These are phyloP conservation scores for Merodon equestris DNA, from an alignment of 2,888 invertebrate species.

Conservation along the genomic window DNA sequence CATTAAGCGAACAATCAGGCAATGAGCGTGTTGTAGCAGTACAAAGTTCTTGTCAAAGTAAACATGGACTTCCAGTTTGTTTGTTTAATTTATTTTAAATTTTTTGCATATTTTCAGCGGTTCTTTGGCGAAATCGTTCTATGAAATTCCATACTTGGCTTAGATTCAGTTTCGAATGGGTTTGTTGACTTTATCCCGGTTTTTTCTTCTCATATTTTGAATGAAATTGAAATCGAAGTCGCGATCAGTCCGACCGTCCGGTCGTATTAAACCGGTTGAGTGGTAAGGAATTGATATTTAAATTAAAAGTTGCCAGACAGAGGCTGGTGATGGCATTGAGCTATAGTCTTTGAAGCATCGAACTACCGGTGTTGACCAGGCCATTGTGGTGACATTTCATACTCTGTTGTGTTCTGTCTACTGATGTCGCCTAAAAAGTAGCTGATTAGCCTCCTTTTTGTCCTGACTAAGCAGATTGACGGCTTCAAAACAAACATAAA, in stretches of 20 bases:
- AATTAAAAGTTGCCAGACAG: too few species aligned
- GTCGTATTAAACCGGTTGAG: background rate
- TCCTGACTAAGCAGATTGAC: too few species aligned
- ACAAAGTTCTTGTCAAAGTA: slow-evolving; percentile 25
- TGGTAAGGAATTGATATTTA: too few species aligned
- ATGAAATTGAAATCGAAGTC: slow-evolving; percentile 29
- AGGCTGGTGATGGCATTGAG: too few species aligned
- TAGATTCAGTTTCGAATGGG: slow-evolving; percentile 12
- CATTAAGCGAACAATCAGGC: too few species aligned
- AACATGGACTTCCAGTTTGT: slow-evolving; percentile 36
- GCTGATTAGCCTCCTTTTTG: too few species aligned
- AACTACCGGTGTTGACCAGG: too few species aligned
- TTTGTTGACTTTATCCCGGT: slow-evolving; percentile 25
- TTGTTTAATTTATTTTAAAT: slow-evolving; percentile 6
- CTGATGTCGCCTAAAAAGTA: too few species aligned
- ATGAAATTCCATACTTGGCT: slow-evolving; percentile 23
- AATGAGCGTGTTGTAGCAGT: slow-evolving; percentile 10
- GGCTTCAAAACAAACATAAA: too few species aligned
- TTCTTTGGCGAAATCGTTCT: background rate
- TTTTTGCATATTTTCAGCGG: slow-evolving; percentile 3
- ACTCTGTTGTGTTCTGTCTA: too few species aligned
- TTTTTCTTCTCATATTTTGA: slow-evolving; percentile 1
- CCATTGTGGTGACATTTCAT: too few species aligned
- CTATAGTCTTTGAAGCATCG: too few species aligned
- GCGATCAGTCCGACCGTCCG: background rate